Percentiles rank a stretch among this genome's conserved stretches.
These are phyloP conservation scores for Himantopus leucocephalus DNA, from an alignment of 2,113 vertebrate genomes.

Conservation along the genomic window DNA sequence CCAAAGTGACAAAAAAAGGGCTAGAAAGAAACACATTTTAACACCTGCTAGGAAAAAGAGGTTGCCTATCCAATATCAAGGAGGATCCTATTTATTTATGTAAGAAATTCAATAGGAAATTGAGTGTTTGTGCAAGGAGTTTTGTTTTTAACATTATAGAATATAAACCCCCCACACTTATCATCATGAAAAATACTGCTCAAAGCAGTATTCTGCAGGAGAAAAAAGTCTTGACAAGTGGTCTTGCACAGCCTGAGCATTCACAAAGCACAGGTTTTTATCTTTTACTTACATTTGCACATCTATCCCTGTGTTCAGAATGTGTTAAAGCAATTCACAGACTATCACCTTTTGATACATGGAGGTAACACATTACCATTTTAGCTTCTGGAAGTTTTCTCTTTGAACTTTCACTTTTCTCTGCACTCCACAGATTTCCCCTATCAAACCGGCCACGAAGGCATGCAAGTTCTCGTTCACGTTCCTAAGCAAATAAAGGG, in stretches of 20 bases:
- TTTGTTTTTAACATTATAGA: neutral
- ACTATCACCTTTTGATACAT: neutral
- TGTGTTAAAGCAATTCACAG: neutral
- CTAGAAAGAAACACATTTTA: neutral
- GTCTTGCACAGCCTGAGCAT: accelerated
- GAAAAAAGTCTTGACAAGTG: accelerated
- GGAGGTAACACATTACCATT: conserved; percentile 60
- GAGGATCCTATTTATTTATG: neutral
- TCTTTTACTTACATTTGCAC: neutral
- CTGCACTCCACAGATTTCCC: conserved; percentile 79
- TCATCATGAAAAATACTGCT: neutral
- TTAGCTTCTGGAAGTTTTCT: conserved; percentile 63
- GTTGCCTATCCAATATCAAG: neutral
- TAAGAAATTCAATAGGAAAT: neutral
- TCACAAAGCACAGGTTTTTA: neutral
- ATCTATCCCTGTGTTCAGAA: neutral
- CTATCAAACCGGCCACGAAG: conserved; percentile 88
- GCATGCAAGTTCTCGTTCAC: conserved; percentile 87
- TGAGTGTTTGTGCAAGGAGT: accelerated
- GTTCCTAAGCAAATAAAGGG: conserved; percentile 77
- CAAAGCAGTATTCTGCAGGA: neutral
- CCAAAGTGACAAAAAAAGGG: neutral
- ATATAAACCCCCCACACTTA: accelerated
- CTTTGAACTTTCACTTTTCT: conserved; percentile 63
- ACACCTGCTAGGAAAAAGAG: neutral